These are phyloP conservation scores for Eurystomus glaucurus DNA, from an alignment of 2,797 vertebrate genomes.

Conservation along the genomic window DNA sequence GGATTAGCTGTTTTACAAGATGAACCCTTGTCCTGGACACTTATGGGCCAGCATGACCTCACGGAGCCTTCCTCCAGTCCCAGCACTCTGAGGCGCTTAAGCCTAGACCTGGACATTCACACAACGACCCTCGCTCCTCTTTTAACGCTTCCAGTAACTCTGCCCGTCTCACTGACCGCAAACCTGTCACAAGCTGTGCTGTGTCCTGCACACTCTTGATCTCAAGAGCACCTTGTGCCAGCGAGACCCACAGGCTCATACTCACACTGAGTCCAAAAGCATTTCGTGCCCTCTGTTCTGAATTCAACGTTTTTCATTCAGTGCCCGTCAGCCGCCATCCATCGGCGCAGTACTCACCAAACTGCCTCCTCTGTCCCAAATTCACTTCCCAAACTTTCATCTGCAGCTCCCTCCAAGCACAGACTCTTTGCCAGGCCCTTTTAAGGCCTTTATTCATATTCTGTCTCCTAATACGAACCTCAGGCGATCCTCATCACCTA, in stretches of 20 bases:
- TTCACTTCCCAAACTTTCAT: background rate
- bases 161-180: background rate
- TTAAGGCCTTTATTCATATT: background rate
- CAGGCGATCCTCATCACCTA: conserved; percentile 11
- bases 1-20: background rate
- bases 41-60: background rate
- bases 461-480: background rate
- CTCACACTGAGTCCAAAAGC: background rate
- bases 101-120: rapidly evolving
- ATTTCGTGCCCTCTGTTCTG: background rate
- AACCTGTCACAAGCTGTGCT: rapidly evolving
- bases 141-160: background rate
- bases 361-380: background rate
- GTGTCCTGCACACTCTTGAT: background rate
- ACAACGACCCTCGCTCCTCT: background rate
- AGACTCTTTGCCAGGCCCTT: background rate
- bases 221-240: background rate
- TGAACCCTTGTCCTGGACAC: background rate
- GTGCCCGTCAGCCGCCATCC: background rate
- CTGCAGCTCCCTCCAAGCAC: background rate
- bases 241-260: background rate
- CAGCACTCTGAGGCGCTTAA: background rate
- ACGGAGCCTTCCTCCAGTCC: background rate
- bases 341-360: background rate
- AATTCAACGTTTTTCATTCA: background rate